Base-by-base conservation (phyloP, 2,888 invertebrate genomes). In the Empis stercorea region DNA sequence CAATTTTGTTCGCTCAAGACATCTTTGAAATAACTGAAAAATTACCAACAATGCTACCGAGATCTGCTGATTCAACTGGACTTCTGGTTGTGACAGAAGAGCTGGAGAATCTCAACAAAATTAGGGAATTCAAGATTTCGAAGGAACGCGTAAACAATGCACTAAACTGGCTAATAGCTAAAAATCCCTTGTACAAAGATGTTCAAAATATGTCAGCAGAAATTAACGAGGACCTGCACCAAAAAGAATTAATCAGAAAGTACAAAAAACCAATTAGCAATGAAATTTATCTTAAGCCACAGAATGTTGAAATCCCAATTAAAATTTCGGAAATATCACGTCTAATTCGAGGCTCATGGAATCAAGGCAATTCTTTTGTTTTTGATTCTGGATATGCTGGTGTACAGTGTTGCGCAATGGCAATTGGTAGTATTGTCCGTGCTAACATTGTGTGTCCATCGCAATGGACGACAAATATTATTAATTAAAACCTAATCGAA, bases 1-100 rank as follows among this genome's bases (percentile, higher is more conserved):
- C 54, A 13, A 46, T 50, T 11, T 30, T 52, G 1, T 54, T 50
- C 36, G 52, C 50, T 14, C 51, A 44, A 9, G 51, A 54, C 37
- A 43, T 50, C n/a, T 47, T 50, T 30, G 46, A 51, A 46, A 16
- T 38, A 38, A 4, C 11, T 3, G 32, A 32, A 32, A 5, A 32
- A 38, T 16, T 38, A 17, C 10, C 16, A 16, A 16, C 37, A n/a
- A n/a, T n/a, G n/a, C n/a, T n/a, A n/a, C 6, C 37, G 37, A 2
- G 16, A 15, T 14, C 7, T 17, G 17, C 2, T 10, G 37, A 38
- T n/a, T n/a, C n/a, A 15, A 10, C 6, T 16, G 44, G 32, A 2
- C 9, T 38, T 10, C 4, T 38, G 2, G 16, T 38, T 10, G 10
- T 38, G 16, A 38, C 37, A 6, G 16, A 38, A 17, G 11, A 10